phyloP scores from a whole-genome alignment of 1,140 invertebrate species.

The Magallana ariakensis region DNA sequence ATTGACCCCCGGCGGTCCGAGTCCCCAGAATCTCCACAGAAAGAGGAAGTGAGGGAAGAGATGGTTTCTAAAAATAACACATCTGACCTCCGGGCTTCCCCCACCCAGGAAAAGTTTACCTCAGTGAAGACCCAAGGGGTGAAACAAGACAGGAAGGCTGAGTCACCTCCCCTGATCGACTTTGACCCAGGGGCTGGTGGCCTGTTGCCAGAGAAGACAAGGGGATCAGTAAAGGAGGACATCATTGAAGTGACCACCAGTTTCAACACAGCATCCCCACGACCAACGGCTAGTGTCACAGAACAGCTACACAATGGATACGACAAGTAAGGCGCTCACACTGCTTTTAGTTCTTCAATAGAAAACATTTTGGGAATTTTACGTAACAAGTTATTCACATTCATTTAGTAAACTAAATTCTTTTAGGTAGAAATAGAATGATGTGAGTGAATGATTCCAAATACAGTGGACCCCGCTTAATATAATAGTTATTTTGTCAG shows the following conservation, averaged over 20 bases:
- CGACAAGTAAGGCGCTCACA: not conserved
- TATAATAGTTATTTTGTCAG: no score
- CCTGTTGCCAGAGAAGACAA: not conserved
- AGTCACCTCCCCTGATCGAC: not conserved
- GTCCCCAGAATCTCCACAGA: not conserved
- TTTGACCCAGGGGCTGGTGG: not conserved
- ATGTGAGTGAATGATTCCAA: no score
- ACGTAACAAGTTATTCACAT: no score
- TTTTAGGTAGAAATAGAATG: no score
- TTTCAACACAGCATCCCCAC: not conserved
- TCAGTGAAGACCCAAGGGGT: not conserved
- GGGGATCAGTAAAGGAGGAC: not conserved
- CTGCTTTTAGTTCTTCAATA: not conserved
- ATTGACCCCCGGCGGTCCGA: not conserved
- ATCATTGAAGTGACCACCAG: constrained; percentile 22
- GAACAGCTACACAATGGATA: not conserved
- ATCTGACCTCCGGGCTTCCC: not conserved
- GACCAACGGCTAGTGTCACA: not conserved
- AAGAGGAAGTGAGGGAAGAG: not conserved
- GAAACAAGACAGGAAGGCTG: not conserved
- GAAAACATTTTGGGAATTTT: no score
- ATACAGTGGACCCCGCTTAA: no score
- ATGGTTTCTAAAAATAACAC: not conserved
- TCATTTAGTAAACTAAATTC: no score
- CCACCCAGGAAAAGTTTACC: not conserved